Evolutionary conservation across 2,888 invertebrate genomes (phyloP), one percentile per base, ranked within the genome.

Genomic region (Zygogramma bicolorata): DNA sequence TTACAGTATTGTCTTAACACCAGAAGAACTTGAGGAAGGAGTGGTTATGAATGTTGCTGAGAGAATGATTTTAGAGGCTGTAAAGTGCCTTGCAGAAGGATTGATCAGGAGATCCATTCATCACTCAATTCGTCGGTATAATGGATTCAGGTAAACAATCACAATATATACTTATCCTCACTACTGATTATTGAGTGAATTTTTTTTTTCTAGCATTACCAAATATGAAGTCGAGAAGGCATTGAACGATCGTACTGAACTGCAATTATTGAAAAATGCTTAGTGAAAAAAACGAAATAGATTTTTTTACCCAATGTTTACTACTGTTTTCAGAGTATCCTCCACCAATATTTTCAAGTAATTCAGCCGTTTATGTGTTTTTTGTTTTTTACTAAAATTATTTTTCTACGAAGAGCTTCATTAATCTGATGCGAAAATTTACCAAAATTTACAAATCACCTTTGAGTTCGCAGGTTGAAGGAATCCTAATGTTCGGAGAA

Each of bases 31-130:
- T 40, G 74, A 84, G 29, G 86, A 88, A 3, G 87, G 87, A 10
- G 85, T 89, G 3, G 75, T 83, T 34, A 86, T 88, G 77, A 87
- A 86, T 75, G 85, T 87, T 42, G 85, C 89, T n/a, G 87, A 88
- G 77, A 87, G 89, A 0, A 88, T 89, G 18, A 78, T 91, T 49
- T 78, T 90, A 15, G 88, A 90, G 0, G 90, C 90, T 0, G 79
- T 88, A 77, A 86, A 86, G 68, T 88, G 88, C 77, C 88, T 91
- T 74, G 89, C 89, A 0, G 90, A 90, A 69, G 89, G 90, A 73
- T 65, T 91, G 65, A 83, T 87, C 40, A 75, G 87, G 53, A 81
- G 83, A 69, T 81, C 85, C 4, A 77, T 80, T 49, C 81, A 83
- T 70, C 79, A 81, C 77, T 70, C 80, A 40, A 81, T 85, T 42